Conservation (phyloP, 1,140 invertebrate genomes). For the Neodiprion fabricii region DNA sequence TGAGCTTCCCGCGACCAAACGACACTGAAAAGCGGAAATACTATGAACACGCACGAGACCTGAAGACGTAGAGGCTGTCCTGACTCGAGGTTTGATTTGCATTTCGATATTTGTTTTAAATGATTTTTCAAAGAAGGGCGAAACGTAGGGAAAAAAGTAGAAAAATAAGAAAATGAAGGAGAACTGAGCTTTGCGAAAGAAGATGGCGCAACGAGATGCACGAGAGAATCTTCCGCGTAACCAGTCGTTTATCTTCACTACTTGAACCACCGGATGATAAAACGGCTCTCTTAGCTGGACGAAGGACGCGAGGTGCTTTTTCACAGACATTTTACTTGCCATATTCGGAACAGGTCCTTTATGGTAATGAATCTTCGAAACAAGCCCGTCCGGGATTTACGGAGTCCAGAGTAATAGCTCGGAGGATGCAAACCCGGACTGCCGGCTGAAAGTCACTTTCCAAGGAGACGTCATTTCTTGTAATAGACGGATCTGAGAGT, state of each 20-base stretch:
- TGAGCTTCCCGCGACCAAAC: not conserved
- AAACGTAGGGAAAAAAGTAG: no score
- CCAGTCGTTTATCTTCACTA: slow-evolving; percentile 7
- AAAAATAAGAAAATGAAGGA: not conserved
- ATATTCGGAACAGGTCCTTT: slow-evolving; percentile 5
- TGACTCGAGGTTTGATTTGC: not conserved
- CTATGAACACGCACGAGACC: not conserved
- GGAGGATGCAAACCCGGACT: not conserved
- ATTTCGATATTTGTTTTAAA: no score
- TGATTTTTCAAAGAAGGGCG: no score
- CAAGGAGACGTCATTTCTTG: not conserved
- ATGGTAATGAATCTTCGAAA: slow-evolving; percentile 7
- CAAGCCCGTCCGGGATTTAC: not conserved
- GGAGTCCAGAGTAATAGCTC: not conserved
- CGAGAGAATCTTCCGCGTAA: not conserved
- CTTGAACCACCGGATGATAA: not conserved
- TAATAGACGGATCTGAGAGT: no score
- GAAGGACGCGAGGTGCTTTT: slow-evolving; percentile 6
- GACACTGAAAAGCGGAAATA: not conserved
- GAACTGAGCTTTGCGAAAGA: not conserved
- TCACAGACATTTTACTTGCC: not conserved
- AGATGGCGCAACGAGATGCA: not conserved
- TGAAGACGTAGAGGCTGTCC: slow-evolving; percentile 16
- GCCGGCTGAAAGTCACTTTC: not conserved
- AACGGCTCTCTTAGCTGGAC: slow-evolving; percentile 4